Evolutionary conservation across 2,888 invertebrate species (phyloP).

Genomic region (Tachystola acroxantha): DNA sequence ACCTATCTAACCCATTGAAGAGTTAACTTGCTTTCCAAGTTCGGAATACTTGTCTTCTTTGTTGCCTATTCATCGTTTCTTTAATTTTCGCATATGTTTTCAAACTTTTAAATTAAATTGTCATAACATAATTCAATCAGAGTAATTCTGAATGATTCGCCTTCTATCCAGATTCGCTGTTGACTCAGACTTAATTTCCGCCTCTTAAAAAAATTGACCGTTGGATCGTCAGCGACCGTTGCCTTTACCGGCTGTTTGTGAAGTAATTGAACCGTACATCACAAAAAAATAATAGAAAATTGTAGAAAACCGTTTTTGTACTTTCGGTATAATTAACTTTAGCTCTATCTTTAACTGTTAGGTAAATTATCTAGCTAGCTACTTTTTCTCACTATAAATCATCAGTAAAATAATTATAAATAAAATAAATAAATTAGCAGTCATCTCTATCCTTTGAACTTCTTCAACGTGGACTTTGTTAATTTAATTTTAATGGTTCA

Average conservation of each 20-base stretch:
- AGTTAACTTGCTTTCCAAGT: no score
- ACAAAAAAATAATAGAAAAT: neutral
- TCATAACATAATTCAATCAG: neutral
- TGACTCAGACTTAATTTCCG: constrained; percentile 55
- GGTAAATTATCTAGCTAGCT: no score
- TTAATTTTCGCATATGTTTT: no score
- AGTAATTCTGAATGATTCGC: constrained; percentile 16
- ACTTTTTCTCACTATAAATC: no score
- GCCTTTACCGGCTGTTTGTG: constrained; percentile 8
- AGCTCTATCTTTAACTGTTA: no score
- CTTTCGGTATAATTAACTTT: no score
- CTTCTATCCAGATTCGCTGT: constrained; percentile 35
- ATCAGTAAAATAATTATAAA: no score
- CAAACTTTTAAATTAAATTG: no score
- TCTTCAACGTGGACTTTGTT: constrained; percentile 10
- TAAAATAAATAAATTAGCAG: no score
- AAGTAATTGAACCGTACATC: neutral
- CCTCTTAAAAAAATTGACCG: constrained; percentile 39
- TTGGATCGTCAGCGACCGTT: constrained; percentile 38
- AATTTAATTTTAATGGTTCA: constrained; percentile 21
- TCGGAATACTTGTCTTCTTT: no score
- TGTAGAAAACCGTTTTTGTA: neutral
- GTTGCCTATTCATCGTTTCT: no score
- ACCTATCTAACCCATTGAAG: no score
- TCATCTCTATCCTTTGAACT: constrained; percentile 4